Conservation (phyloP, 2,888 invertebrate genomes). For the Chorisops tibialis region DNA sequence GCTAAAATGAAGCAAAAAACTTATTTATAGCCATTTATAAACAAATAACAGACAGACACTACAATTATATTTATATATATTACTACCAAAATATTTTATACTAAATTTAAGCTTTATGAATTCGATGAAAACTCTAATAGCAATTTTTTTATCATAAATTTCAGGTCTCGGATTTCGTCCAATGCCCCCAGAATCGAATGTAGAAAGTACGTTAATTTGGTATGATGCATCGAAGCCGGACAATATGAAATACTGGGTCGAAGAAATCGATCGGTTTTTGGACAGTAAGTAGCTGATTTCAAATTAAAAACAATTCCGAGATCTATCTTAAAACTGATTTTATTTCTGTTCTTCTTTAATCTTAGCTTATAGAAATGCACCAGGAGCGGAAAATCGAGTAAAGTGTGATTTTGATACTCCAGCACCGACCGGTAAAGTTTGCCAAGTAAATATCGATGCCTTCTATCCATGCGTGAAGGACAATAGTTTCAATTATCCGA, state of each 20-base stretch:
- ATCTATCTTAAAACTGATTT: constrained; percentile 11
- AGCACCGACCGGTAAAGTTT: constrained; percentile 68
- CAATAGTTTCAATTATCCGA: constrained; percentile 81
- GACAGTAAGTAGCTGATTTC: constrained; percentile 57
- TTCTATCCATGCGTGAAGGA: constrained; percentile 75
- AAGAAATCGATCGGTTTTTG: constrained; percentile 72
- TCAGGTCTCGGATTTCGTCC: constrained; percentile 94
- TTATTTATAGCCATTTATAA: no score
- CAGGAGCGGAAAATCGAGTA: constrained; percentile 54
- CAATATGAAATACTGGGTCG: constrained; percentile 66
- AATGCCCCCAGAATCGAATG: constrained; percentile 86
- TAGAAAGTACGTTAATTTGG: constrained; percentile 95
- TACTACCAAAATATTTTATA: no score
- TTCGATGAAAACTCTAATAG: no score
- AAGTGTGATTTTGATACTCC: constrained; percentile 63
- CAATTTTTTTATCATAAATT: neutral
- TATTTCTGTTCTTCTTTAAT: neutral
- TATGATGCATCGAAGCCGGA: constrained; percentile 65
- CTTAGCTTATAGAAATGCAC: constrained; percentile 23
- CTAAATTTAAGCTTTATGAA: no score
- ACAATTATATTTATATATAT: no score
- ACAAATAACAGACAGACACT: no score
- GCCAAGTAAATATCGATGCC: constrained; percentile 70
- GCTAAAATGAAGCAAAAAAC: no score
- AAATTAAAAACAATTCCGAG: neutral